These are phyloP conservation scores for Mycalesis mineus DNA, from an alignment of 2,888 invertebrate species.

Conservation along the genomic window DNA sequence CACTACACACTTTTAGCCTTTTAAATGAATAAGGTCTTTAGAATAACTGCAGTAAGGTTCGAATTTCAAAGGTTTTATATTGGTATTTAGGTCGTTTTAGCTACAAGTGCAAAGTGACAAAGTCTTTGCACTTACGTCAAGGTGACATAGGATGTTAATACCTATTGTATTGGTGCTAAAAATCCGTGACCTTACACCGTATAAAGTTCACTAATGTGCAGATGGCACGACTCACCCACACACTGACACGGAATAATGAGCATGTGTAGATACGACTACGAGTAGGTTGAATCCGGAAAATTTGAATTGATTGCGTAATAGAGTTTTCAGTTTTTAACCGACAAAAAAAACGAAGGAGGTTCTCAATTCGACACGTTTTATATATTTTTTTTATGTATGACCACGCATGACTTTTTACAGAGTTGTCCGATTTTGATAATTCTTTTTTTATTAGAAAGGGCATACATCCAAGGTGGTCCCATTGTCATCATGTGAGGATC, in stretches of 20 bases:
- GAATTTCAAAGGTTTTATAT: constrained; percentile 28
- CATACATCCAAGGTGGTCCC: too few relatives aligned
- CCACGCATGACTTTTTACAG: too few relatives aligned
- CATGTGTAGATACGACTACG: constrained; percentile 1
- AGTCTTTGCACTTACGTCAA: constrained; percentile 63
- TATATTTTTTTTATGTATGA: too few relatives aligned
- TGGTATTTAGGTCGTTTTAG: constrained; percentile 36
- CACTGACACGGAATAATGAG: constrained; percentile 12
- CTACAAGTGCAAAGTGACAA: constrained; percentile 38
- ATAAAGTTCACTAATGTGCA: constrained; percentile 71
- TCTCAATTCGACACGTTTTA: too few relatives aligned
- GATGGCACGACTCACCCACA: constrained; percentile 47
- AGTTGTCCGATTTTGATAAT: too few relatives aligned
- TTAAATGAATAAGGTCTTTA: constrained; percentile 43
- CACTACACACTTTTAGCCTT: constrained; percentile 32
- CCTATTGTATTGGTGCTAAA: constrained; percentile 72
- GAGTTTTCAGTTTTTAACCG: constrained; percentile 6
- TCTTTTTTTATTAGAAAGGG: too few relatives aligned
- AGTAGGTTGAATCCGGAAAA: constrained; percentile 3
- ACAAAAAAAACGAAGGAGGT: too few relatives aligned
- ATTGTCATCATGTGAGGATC: too few relatives aligned
- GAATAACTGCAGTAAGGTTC: constrained; percentile 37
- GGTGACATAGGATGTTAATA: constrained; percentile 74
- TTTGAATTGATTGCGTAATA: constrained; percentile 10
- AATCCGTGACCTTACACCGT: constrained; percentile 71